These are phyloP conservation scores for Agonopterix subpropinquella DNA, from an alignment of 2,888 invertebrate genomes.

Conservation along the genomic window DNA sequence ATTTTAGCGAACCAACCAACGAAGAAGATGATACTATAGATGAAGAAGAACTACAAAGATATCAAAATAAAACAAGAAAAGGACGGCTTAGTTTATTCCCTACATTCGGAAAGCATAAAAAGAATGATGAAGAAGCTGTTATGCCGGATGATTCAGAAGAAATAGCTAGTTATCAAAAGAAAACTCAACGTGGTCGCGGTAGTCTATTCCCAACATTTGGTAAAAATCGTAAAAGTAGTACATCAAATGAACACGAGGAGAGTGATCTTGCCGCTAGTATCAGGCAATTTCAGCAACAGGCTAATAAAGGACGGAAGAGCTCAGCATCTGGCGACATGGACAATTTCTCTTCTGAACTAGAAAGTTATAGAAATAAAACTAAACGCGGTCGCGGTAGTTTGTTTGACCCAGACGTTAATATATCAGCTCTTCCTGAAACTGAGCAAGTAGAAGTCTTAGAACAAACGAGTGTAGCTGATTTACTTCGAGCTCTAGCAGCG, in stretches of 20 bases:
- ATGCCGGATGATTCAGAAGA: constrained; percentile 66
- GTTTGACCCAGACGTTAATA: constrained; percentile 63
- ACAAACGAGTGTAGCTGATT: constrained; percentile 88
- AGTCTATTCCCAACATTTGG: constrained; percentile 65
- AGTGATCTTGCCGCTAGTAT: constrained; percentile 59
- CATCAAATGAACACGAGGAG: constrained; percentile 23
- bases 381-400: constrained; percentile 58
- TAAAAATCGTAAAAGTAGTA: constrained; percentile 51
- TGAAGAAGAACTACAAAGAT: constrained; percentile 58
- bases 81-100: constrained; percentile 61
- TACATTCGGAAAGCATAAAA: constrained; percentile 55
- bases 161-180: constrained; percentile 58
- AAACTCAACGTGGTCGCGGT: constrained; percentile 49
- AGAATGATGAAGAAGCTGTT: constrained; percentile 49
- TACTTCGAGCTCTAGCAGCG: constrained; percentile 85
- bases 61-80: constrained; percentile 58
- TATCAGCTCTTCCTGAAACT: constrained; percentile 49
- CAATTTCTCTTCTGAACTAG: constrained; percentile 44
- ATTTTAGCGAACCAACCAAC: constrained; percentile 54
- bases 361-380: constrained; percentile 56
- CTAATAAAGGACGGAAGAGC: constrained; percentile 42
- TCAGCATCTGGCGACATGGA: constrained; percentile 41
- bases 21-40: constrained; percentile 57
- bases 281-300: constrained; percentile 54
- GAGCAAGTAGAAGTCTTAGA: constrained; percentile 81